Percentiles rank a stretch among this genome's conserved stretches.
Conservation (phyloP, 2,797 vertebrate species). For the Sebastes itinus region DNA sequence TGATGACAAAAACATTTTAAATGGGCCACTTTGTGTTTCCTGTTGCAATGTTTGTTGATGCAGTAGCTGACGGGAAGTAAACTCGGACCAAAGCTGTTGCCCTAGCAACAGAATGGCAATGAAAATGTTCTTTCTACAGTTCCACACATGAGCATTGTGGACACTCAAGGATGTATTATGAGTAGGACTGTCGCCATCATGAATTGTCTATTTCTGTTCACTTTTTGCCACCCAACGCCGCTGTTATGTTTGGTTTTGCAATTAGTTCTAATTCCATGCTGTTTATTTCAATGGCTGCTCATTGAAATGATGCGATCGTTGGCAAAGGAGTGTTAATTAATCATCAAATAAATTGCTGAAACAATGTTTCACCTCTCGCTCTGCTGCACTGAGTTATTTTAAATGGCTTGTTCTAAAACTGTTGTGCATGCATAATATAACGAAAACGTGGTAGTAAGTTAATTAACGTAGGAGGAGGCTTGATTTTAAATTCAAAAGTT, state of each 20-base stretch:
- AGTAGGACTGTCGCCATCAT: not conserved
- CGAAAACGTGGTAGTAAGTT: not conserved
- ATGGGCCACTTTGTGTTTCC: not conserved
- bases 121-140: not conserved
- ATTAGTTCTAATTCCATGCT: not conserved
- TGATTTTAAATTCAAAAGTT: not conserved
- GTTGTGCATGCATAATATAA: not conserved
- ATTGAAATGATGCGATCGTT: not conserved
- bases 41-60: not conserved
- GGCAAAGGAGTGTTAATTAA: not conserved
- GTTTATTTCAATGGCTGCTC: not conserved
- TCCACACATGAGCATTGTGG: not conserved
- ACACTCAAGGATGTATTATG: slow-evolving; percentile 31
- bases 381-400: not conserved
- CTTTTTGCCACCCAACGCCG: not conserved
- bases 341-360: not conserved
- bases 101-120: not conserved
- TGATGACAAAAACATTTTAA: not conserved
- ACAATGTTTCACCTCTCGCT: not conserved
- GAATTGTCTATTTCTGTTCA: not conserved
- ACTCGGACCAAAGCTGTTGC: not conserved
- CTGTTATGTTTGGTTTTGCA: not conserved
- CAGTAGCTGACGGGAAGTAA: not conserved
- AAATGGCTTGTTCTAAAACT: not conserved
- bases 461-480: not conserved